phyloP scores from a whole-genome alignment of 1,140 invertebrate genomes.

The Himalopsyche phryganea region DNA sequence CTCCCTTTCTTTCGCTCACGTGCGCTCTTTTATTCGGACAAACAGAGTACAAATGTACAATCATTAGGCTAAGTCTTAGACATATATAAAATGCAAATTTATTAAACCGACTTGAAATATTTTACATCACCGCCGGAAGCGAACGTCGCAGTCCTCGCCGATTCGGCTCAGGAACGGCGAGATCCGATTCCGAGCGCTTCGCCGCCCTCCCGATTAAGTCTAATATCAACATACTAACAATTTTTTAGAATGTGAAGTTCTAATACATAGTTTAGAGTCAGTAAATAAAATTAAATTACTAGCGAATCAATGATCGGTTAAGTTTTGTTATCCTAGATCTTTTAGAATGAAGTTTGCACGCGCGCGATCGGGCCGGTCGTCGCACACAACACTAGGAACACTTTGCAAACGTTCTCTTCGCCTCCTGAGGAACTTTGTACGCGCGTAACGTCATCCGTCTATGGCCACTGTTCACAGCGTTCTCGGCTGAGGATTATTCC shows the following conservation, averaged over 20 bases:
- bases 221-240: slow-evolving; percentile 34
- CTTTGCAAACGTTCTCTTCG: slow-evolving; percentile 28
- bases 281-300: slow-evolving; percentile 33
- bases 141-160: slow-evolving; percentile 27
- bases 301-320: slow-evolving; percentile 29
- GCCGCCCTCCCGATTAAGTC: slow-evolving; percentile 12
- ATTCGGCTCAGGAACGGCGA: slow-evolving; percentile 33
- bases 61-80: slow-evolving; percentile 24
- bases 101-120: slow-evolving; percentile 32
- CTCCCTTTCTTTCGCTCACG: not conserved
- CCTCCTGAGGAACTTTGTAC: slow-evolving; percentile 33
- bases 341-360: slow-evolving; percentile 32
- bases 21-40: not conserved
- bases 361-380: not conserved
- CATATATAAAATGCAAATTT: slow-evolving; percentile 30
- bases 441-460: slow-evolving; percentile 29
- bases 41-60: slow-evolving; percentile 21
- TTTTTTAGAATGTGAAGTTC: slow-evolving; percentile 28
- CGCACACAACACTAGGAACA: slow-evolving; percentile 29
- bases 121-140: slow-evolving; percentile 24
- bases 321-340: slow-evolving; percentile 24
- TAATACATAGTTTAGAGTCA: slow-evolving; percentile 28
- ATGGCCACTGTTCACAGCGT: slow-evolving; percentile 29
- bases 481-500: not conserved
- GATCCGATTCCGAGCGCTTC: slow-evolving; percentile 17